phyloP scores from a whole-genome alignment of 2,113 vertebrate genomes.

The Ammodytes dubius region DNA sequence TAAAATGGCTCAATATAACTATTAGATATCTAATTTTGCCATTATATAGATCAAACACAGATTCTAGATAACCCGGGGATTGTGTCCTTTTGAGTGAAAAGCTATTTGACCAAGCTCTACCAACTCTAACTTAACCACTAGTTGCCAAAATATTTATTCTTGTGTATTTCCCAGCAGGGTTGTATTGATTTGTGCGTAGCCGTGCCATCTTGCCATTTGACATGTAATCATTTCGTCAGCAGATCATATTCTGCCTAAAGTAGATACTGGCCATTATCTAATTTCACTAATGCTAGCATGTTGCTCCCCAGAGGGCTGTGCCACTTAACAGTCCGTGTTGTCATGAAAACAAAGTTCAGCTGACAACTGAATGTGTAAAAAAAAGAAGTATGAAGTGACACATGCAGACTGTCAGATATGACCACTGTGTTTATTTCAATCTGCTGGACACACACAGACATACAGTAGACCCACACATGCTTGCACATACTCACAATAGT shows the following conservation, averaged over 20 bases:
- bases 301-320: conserved; percentile 7
- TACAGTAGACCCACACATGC: not conserved
- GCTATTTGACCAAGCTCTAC: conserved; percentile 6
- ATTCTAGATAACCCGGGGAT: conserved; percentile 21
- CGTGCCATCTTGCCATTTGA: conserved; percentile 24
- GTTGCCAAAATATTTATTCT: conserved; percentile 44
- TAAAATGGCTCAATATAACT: conserved; percentile 40
- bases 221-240: conserved; percentile 62
- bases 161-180: conserved; percentile 38
- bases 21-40: conserved; percentile 30
- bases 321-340: conserved; percentile 25
- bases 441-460: not conserved
- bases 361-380: conserved; percentile 11
- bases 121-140: conserved; percentile 27
- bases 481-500: not conserved
- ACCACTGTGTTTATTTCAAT: not conserved
- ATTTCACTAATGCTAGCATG: conserved; percentile 70
- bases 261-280: conserved; percentile 52
- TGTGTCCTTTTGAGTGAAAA: conserved; percentile 28
- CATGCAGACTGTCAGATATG: not conserved
- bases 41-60: conserved; percentile 25
- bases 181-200: conserved; percentile 63
- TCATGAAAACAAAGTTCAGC: conserved; percentile 34
- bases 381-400: not conserved
- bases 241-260: conserved; percentile 70